Evolutionary conservation across 2,888 invertebrate species (phyloP), one percentile per base, ranked within the genome.

Genomic region (Plemyria rubiginata): DNA sequence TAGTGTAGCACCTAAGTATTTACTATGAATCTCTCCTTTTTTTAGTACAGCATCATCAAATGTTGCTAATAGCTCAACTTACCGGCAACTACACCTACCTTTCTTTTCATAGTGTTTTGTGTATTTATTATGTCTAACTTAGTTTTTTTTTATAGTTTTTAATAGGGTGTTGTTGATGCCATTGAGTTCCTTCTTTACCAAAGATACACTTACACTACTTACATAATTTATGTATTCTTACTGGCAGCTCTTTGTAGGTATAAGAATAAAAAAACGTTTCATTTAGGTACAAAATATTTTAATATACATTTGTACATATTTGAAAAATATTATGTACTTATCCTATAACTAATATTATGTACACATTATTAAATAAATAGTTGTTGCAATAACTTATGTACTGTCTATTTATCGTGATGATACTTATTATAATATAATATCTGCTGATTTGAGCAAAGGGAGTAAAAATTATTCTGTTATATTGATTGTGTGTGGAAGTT

Each of bases 291-390:
- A 77, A 77, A 79, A 74, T 65, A 71, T 67, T 88, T 88, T 90
- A 89, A 85, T 91, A 86, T 90, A 92, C 90, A 90, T 90, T 90
- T 92, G 90, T 92, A 92, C 91, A 92, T 57, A 76, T 84, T 83
- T 77, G 75, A 82, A 87, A 82, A 82, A 86, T 84, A 82, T 82
- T 80, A 86, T 88, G 86, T 89, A 87, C 84, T 84, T 84, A 84
- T 75, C 81, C 82, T 79, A 79, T 43, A 61, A 50, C 55, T 60
- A 79, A 81, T 81, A 81, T 81, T 90, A 90, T 92, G 84, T 91
- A 91, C 90, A 90, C 74, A 76, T 79, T 80, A 81, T 77, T 74
- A 83, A 91, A 92, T 92, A 92, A 92, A 92, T 92, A 91, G 80
- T 86, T 83, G 80, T 81, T 82, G 80, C 81, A 79, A 86, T 80